phyloP scores from a whole-genome alignment of 2,888 invertebrate genomes.

The Acholoe squamosa region DNA sequence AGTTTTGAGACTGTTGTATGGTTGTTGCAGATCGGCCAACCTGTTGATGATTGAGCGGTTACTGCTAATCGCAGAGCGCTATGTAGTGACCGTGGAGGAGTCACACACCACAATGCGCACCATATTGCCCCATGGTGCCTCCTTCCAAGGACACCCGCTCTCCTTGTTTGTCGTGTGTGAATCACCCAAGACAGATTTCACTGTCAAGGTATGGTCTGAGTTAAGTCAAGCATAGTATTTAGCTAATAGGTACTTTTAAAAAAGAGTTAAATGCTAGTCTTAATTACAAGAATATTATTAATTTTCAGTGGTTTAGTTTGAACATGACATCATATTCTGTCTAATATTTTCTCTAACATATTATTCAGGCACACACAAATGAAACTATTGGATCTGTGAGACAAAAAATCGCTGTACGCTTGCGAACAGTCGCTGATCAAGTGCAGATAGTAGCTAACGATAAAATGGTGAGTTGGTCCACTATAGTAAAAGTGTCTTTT shows the following conservation, averaged over 20 bases:
- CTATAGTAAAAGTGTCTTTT: not conserved
- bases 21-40: conserved; percentile 74
- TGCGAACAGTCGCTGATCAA: conserved; percentile 79
- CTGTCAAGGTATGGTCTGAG: conserved; percentile 77
- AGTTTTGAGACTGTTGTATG: too few relatives aligned
- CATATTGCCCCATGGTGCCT: conserved; percentile 84
- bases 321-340: too few relatives aligned
- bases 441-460: conserved; percentile 82
- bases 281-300: too few relatives aligned
- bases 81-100: conserved; percentile 84
- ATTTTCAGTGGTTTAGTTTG: too few relatives aligned
- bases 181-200: conserved; percentile 81
- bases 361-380: conserved; percentile 81
- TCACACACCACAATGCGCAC: conserved; percentile 82
- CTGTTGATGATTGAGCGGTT: conserved; percentile 83
- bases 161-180: conserved; percentile 82
- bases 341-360: not conserved
- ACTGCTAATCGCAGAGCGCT: conserved; percentile 84
- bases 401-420: conserved; percentile 80
- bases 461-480: conserved; percentile 76
- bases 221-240: too few relatives aligned
- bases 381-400: conserved; percentile 82
- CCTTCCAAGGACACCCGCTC: conserved; percentile 84
- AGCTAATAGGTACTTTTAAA: too few relatives aligned
- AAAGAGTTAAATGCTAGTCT: too few relatives aligned